These are phyloP conservation scores for Hypercompe scribonia DNA, from an alignment of 2,888 invertebrate species.

Conservation along the genomic window DNA sequence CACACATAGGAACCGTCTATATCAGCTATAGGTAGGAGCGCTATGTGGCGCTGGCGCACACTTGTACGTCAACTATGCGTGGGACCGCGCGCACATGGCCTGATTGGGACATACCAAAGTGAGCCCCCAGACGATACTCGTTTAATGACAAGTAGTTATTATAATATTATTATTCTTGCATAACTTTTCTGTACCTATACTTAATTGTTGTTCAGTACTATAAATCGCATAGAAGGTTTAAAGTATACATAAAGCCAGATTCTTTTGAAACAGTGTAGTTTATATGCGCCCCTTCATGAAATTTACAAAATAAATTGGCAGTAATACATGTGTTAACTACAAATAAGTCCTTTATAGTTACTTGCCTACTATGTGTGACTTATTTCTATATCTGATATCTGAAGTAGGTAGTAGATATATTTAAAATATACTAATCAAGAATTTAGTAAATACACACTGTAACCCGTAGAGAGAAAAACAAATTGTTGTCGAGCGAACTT, in stretches of 20 bases:
- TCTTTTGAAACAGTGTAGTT: slow-evolving; percentile 36
- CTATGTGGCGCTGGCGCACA: slow-evolving; percentile 83
- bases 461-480: background rate
- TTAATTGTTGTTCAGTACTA: slow-evolving; percentile 22
- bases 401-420: background rate
- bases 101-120: slow-evolving; percentile 82
- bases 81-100: slow-evolving; percentile 86
- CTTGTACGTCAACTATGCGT: slow-evolving; percentile 81
- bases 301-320: slow-evolving; percentile 41
- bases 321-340: slow-evolving; percentile 25
- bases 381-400: background rate
- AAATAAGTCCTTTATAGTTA: background rate
- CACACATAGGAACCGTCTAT: slow-evolving; percentile 72
- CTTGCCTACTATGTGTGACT: background rate
- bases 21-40: slow-evolving; percentile 68
- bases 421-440: background rate
- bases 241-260: slow-evolving; percentile 37
- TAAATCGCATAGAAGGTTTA: slow-evolving; percentile 7
- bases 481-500: background rate
- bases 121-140: slow-evolving; percentile 83
- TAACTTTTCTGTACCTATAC: slow-evolving; percentile 23
- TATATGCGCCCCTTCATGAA: slow-evolving; percentile 33
- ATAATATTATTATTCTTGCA: slow-evolving; percentile 66
- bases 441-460: background rate
- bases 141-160: slow-evolving; percentile 73